Percentiles rank a stretch among this genome's conserved stretches.
phyloP scores from a whole-genome alignment of 1,140 invertebrate species.

The Eriocheir sinensis region DNA sequence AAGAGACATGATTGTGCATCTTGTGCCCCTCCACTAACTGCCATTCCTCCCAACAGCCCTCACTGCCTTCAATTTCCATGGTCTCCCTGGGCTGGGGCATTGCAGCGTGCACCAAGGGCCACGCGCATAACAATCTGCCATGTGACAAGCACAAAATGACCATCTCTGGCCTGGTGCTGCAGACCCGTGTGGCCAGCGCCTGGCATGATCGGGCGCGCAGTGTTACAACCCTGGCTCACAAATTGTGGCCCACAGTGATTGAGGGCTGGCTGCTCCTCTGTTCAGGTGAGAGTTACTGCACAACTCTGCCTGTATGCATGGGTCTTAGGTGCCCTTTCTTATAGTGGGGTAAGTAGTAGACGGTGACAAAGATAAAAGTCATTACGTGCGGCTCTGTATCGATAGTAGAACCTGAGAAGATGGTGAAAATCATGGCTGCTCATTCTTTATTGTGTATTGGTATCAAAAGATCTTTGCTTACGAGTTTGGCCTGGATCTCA shows the following conservation, averaged over 20 bases:
- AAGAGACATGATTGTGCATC: no score
- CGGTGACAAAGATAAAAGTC: no score
- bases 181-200: constrained; percentile 85
- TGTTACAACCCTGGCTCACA: constrained; percentile 84
- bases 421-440: no score
- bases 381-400: no score
- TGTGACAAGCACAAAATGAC: constrained; percentile 82
- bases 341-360: no score
- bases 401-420: no score
- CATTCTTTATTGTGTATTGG: no score
- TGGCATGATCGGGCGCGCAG: constrained; percentile 84
- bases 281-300: constrained; percentile 83
- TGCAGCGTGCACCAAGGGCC: constrained; percentile 84
- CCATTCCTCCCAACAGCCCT: constrained; percentile 80
- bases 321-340: no score
- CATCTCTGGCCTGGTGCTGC: constrained; percentile 82
- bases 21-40: neutral
- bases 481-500: no score
- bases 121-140: constrained; percentile 83
- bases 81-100: constrained; percentile 85
- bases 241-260: constrained; percentile 84
- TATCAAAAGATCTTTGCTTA: no score
- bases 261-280: constrained; percentile 83
- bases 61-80: constrained; percentile 83
- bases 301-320: no score